A percentile compares a stretch with the other conserved stretches of the same genome.
phyloP scores from a whole-genome alignment of 2,797 vertebrate genomes.

The Myotis daubentonii region DNA sequence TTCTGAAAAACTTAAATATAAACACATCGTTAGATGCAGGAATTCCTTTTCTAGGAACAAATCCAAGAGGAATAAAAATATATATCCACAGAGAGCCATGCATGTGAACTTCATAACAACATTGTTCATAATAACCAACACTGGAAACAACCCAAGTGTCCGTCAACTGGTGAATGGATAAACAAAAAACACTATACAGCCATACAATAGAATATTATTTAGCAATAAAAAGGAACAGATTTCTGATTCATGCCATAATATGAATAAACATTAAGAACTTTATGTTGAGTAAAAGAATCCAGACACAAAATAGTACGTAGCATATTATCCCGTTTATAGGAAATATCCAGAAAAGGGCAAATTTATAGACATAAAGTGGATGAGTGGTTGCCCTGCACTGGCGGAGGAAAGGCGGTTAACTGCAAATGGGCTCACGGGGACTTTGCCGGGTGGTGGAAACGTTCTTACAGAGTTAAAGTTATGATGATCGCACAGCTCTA shows the following conservation, averaged over 20 bases:
- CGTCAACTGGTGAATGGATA: neutral
- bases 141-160: neutral
- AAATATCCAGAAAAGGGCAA: slow-evolving; percentile 27
- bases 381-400: neutral
- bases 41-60: slow-evolving; percentile 28
- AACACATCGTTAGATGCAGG: neutral
- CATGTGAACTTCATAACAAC: neutral
- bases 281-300: neutral
- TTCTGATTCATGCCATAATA: neutral
- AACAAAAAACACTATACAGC: neutral
- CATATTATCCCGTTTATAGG: neutral
- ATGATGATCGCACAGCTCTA: neutral
- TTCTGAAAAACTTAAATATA: slow-evolving; percentile 38
- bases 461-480: neutral
- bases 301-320: neutral
- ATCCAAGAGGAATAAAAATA: neutral
- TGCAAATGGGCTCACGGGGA: neutral
- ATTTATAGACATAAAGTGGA: neutral
- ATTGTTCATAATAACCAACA: neutral
- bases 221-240: neutral
- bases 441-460: neutral
- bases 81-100: neutral
- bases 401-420: neutral
- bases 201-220: neutral
- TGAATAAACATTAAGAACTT: neutral